phyloP scores from a whole-genome alignment of 2,888 invertebrate genomes.

The Ormyrus labotus region DNA sequence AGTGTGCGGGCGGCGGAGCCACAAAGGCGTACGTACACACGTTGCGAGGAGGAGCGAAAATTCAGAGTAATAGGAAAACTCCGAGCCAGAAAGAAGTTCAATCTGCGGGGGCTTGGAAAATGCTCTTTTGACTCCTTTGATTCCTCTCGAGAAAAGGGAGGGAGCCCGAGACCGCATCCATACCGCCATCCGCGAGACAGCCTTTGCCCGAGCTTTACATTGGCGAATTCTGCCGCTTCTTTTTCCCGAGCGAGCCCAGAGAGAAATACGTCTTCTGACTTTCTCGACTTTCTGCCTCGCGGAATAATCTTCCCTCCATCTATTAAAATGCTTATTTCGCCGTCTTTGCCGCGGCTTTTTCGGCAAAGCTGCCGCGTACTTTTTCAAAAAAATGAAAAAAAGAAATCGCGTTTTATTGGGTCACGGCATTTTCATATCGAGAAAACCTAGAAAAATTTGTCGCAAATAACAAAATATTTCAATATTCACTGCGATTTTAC shows the following conservation, averaged over 20 bases:
- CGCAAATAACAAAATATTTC: too few relatives aligned
- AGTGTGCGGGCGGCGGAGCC: not conserved
- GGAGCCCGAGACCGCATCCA: constrained; percentile 25
- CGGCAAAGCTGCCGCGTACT: constrained; percentile 2
- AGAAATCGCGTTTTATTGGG: too few relatives aligned
- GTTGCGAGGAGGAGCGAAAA: constrained; percentile 58
- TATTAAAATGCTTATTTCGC: constrained; percentile 47
- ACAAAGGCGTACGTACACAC: not conserved
- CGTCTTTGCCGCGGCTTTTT: constrained; percentile 40
- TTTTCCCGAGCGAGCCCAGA: constrained; percentile 45
- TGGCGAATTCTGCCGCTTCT: constrained; percentile 51
- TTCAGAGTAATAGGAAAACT: constrained; percentile 74
- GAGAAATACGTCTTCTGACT: constrained; percentile 47
- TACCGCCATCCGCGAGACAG: constrained; percentile 28
- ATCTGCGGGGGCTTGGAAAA: constrained; percentile 69
- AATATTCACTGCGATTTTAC: too few relatives aligned
- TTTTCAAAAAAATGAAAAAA: too few relatives aligned
- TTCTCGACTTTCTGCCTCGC: constrained; percentile 45
- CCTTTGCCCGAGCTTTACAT: constrained; percentile 36
- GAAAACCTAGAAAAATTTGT: too few relatives aligned
- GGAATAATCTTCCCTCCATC: constrained; percentile 52
- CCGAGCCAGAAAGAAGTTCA: constrained; percentile 73
- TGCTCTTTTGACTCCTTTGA: constrained; percentile 73
- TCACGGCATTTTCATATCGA: too few relatives aligned
- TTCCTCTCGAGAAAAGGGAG: constrained; percentile 61